Evolutionary conservation across 2,797 vertebrate genomes (phyloP).

Genomic region (Parauchenoglanis ngamensis): DNA sequence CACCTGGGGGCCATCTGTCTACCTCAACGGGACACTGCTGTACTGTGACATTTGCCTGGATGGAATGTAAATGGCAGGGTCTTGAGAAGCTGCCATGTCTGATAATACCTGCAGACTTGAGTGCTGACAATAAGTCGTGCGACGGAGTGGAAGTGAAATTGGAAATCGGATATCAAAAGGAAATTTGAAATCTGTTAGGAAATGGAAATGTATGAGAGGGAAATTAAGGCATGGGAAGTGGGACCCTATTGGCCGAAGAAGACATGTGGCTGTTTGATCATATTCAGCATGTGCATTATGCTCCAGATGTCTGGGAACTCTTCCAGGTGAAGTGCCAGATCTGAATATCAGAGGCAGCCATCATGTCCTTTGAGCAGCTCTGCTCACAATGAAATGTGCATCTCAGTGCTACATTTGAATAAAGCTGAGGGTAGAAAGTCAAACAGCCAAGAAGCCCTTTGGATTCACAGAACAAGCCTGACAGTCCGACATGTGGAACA

Average conservation of each 20-base stretch:
- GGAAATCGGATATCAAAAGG: conserved; percentile 28
- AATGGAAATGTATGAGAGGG: conserved; percentile 34
- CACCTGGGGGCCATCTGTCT: conserved; percentile 54
- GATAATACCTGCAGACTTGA: conserved; percentile 48
- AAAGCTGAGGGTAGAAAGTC: conserved; percentile 42
- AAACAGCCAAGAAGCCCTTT: conserved; percentile 32
- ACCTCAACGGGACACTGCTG: conserved; percentile 41
- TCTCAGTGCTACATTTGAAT: conserved; percentile 48
- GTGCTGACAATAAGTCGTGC: conserved; percentile 38
- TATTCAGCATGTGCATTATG: conserved; percentile 30
- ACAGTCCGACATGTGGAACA: conserved; percentile 43
- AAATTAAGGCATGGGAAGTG: conserved; percentile 32
- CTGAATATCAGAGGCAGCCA: conserved; percentile 48
- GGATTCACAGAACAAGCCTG: conserved; percentile 43
- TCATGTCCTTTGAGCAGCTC: conserved; percentile 43
- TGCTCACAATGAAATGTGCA: conserved; percentile 41
- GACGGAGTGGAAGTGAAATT: conserved; percentile 16
- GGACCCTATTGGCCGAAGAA: conserved; percentile 1
- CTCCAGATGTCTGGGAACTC: conserved; percentile 14
- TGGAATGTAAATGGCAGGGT: conserved; percentile 55
- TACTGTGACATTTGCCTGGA: conserved; percentile 58
- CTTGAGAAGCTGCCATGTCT: conserved; percentile 50
- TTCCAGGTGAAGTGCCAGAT: conserved; percentile 33
- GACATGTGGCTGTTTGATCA: conserved; percentile 13
- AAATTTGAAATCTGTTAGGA: conserved; percentile 28